These are phyloP conservation scores for Lampris megalopsis DNA, from an alignment of 2,113 vertebrate genomes.

Conservation along the genomic window DNA sequence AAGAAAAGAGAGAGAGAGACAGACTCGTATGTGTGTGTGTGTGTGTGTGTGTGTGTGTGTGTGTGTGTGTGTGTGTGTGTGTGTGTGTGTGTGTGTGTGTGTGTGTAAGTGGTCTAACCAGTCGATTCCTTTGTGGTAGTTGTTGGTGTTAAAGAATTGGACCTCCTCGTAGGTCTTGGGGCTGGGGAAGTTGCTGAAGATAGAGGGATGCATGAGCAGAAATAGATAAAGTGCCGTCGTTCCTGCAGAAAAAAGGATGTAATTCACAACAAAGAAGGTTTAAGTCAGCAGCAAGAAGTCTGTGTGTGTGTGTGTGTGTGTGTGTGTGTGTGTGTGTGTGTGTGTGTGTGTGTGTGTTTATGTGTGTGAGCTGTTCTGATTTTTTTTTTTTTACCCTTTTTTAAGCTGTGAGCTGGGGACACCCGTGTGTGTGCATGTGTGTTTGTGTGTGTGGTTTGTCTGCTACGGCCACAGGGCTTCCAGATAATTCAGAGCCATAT, in stretches of 20 bases:
- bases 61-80: neutral
- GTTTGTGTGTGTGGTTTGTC: slow-evolving; percentile 24
- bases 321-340: slow-evolving; percentile 24
- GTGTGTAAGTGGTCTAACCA: slow-evolving; percentile 84
- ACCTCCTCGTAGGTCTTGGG: slow-evolving; percentile 98
- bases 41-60: neutral
- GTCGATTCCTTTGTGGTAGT: slow-evolving; percentile 99
- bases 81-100: neutral
- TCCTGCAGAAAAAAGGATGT: slow-evolving; percentile 85
- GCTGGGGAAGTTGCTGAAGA: slow-evolving; percentile 98
- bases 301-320: slow-evolving; percentile 24
- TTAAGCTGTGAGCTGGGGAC: slow-evolving; percentile 60
- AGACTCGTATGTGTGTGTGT: neutral
- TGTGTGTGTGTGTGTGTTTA: neutral
- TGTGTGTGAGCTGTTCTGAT: no score
- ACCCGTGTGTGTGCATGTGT: slow-evolving; percentile 30
- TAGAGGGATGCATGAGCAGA: slow-evolving; percentile 97
- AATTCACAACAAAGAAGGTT: slow-evolving; percentile 74
- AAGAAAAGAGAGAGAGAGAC: neutral
- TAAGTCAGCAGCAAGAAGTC: slow-evolving; percentile 51
- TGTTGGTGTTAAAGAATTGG: slow-evolving; percentile 99
- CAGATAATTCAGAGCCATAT: slow-evolving; percentile 75
- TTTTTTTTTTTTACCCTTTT: slow-evolving; percentile 46
- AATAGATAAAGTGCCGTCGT: slow-evolving; percentile 98
- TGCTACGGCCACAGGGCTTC: slow-evolving; percentile 52